Base-by-base conservation (phyloP, 2,888 invertebrate genomes). In the Catocala fraxini region DNA sequence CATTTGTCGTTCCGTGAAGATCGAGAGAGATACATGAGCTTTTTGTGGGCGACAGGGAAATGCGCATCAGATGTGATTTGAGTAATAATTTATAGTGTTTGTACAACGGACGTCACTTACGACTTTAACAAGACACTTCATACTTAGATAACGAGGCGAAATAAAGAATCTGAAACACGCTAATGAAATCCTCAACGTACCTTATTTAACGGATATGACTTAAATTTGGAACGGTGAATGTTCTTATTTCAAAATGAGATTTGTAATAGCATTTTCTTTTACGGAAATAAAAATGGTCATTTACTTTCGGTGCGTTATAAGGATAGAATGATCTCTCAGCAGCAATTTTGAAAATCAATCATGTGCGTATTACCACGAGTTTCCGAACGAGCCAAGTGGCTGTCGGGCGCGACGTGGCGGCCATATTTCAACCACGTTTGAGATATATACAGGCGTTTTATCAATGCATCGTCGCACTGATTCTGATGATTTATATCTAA, bases 1-100 rank as follows among this genome's bases (percentile, higher is more conserved):
- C 92, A 93, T 94, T 93, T 93, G 93, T 93, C 93, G 93, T 93
- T 89, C 90, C 94, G 92, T 93, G 93, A 93, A 93, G 93, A 93
- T 93, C 89, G 85, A 84, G 88, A 83, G 83, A 92, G 92, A 93
- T 93, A 93, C 92, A 91, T 89, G 89, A 85, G 90, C 91, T 92
- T 93, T 93, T 93, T 93, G 91, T 90, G 83, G 86, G 75, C 86
- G 87, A 87, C 88, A 88, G 89, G 87, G 89, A 88, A 92, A 89
- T 90, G 88, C 89, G 88, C 89, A 90, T 92, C 91, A 90, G 86
- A 91, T 92, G 92, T 93, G 93, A 93, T 94, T 93, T 92, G 86
- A 91, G 89, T 79, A 82, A 88, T 93, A 92, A 93, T 93, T 93
- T 93, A 94, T 92, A 90, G 86, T 90, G 90, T 90, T 89, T 89